A percentile compares a stretch with the other conserved stretches of the same genome.
Conservation (phyloP, 1,140 invertebrate species). For the Leucophenga varia region DNA sequence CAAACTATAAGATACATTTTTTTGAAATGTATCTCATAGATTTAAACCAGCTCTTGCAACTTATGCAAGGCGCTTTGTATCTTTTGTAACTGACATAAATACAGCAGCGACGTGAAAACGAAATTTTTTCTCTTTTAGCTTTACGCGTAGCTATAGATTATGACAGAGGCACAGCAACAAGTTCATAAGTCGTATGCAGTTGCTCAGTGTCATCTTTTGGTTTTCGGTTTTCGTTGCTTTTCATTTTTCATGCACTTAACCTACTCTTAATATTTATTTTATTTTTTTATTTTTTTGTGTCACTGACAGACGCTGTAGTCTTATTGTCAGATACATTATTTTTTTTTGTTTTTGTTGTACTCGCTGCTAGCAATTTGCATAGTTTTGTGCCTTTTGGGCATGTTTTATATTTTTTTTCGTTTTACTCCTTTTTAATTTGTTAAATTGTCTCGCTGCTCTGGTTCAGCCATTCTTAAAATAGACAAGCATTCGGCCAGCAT, state of each 20-base stretch:
- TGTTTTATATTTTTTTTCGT: slow-evolving; percentile 1
- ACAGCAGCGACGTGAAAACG: slow-evolving; percentile 1
- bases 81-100: too few species aligned
- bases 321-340: too few species aligned
- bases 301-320: too few species aligned
- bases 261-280: slow-evolving; percentile 15
- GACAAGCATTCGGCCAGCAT: slow-evolving; percentile 14
- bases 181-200: slow-evolving; percentile 19
- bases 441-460: slow-evolving; percentile 39
- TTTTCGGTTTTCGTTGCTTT: slow-evolving; percentile 32
- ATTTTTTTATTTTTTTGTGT: slow-evolving; percentile 7
- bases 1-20: too few species aligned
- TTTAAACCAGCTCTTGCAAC: too few species aligned
- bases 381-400: too few species aligned
- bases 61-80: too few species aligned
- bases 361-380: too few species aligned
- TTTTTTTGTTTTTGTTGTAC: too few species aligned
- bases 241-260: slow-evolving; percentile 7
- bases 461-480: slow-evolving; percentile 6
- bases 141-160: not conserved
- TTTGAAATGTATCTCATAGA: too few species aligned
- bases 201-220: slow-evolving; percentile 26
- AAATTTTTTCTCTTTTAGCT: not conserved
- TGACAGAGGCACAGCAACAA: not conserved
- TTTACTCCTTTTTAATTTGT: slow-evolving; percentile 40